These are phyloP conservation scores for Acridotheres tristis DNA, from an alignment of 2,797 vertebrate species.

Conservation along the genomic window DNA sequence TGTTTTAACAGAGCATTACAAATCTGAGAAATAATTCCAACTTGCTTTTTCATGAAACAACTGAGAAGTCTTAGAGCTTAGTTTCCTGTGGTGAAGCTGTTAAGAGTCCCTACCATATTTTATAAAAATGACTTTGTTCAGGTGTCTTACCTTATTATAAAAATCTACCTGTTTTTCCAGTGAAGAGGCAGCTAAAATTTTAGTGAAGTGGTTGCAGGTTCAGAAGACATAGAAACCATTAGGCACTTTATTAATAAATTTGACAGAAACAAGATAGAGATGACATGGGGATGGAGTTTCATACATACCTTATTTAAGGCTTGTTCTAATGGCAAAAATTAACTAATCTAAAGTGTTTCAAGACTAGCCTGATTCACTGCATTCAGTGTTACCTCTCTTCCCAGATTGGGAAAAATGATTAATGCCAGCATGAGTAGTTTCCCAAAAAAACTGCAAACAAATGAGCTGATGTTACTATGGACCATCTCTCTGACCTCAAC, in stretches of 20 bases:
- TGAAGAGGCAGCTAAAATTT: not conserved
- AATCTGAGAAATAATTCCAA: not conserved
- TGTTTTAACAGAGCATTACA: not conserved
- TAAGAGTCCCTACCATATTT: not conserved
- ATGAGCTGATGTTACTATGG: not conserved
- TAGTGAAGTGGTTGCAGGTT: not conserved
- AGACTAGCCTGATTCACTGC: not conserved
- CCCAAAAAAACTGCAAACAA: not conserved
- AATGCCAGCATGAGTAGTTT: not conserved
- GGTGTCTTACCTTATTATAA: not conserved
- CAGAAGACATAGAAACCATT: not conserved
- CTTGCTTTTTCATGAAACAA: not conserved
- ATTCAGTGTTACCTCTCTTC: not conserved
- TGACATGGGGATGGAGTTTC: not conserved
- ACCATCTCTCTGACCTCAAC: not conserved
- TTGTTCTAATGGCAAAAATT: not conserved
- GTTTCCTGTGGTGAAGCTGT: not conserved
- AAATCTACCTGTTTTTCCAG: not conserved
- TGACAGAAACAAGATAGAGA: not conserved
- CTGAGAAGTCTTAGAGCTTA: not conserved
- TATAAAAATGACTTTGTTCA: rapidly evolving
- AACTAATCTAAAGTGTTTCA: not conserved
- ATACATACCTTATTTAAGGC: not conserved
- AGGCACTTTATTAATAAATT: not conserved
- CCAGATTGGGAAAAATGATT: not conserved